A percentile compares a stretch with the other conserved stretches of the same genome.
Evolutionary conservation across 1,140 invertebrate genomes (phyloP).

Genomic region (Idris sp.): DNA sequence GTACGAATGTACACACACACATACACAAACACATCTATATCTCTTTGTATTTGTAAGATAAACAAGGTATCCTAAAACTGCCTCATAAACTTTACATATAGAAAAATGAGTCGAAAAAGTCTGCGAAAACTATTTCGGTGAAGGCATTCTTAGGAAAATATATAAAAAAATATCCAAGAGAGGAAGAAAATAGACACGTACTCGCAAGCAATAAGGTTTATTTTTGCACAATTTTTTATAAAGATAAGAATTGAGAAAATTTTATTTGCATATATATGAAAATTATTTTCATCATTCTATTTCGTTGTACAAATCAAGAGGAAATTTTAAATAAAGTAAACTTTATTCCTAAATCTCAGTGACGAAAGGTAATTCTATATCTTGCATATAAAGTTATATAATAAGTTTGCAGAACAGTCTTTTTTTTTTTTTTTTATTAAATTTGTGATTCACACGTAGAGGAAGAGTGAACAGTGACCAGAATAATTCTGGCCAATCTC

Average conservation of each 20-base stretch:
- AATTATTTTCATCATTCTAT: no score
- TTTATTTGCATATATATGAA: no score
- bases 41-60: constrained; percentile 54
- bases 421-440: background rate
- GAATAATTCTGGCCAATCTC: constrained; percentile 52
- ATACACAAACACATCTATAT: no score
- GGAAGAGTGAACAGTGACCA: constrained; percentile 13
- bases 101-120: constrained; percentile 47
- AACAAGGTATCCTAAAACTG: constrained; percentile 58
- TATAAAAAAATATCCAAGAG: background rate
- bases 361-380: no score
- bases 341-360: no score
- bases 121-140: constrained; percentile 19
- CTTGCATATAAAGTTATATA: background rate
- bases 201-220: no score
- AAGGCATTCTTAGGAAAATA: constrained; percentile 20
- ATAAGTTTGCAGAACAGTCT: constrained; percentile 11
- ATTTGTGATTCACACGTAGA: constrained; percentile 18
- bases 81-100: constrained; percentile 61
- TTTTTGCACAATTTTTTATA: background rate
- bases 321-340: no score
- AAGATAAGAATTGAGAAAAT: no score
- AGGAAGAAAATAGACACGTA: no score
- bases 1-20: constrained; percentile 59
- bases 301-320: no score